Percentiles rank a stretch among this genome's conserved stretches.
Evolutionary conservation across 1,140 invertebrate genomes (phyloP).

Genomic region (Halictus rubicundus): DNA sequence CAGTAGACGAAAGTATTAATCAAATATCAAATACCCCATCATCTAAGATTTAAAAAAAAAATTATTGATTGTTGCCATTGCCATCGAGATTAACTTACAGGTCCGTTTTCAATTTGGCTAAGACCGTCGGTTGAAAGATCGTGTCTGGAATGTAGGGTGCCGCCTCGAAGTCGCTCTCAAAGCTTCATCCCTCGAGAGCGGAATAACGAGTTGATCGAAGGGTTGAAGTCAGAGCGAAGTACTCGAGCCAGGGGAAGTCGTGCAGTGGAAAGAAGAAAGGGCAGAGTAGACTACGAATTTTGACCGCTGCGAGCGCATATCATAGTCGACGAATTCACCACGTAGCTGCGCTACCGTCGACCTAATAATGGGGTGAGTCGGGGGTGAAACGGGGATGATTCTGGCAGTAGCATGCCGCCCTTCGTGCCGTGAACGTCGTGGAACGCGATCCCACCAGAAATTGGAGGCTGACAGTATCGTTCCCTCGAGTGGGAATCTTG

Average conservation of each 20-base stretch:
- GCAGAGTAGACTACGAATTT: slow-evolving; percentile 9
- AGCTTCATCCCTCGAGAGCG: too few species aligned
- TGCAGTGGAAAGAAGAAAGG: not conserved
- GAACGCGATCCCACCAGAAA: not conserved
- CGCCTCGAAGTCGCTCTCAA: too few species aligned
- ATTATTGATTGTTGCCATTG: too few species aligned
- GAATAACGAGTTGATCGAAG: not conserved
- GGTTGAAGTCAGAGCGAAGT: not conserved
- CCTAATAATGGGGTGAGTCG: slow-evolving; percentile 56
- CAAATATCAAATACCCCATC: too few species aligned
- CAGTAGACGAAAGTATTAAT: too few species aligned
- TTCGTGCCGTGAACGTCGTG: slow-evolving; percentile 58
- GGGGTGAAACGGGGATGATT: slow-evolving; percentile 57
- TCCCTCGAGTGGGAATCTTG: not conserved
- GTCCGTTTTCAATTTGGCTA: too few species aligned
- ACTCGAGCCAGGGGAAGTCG: not conserved
- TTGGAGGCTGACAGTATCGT: not conserved
- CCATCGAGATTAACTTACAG: too few species aligned
- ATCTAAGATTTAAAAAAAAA: too few species aligned
- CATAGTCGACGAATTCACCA: slow-evolving; percentile 61
- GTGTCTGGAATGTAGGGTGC: too few species aligned
- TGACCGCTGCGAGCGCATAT: slow-evolving; percentile 9
- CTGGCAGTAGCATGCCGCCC: slow-evolving; percentile 69
- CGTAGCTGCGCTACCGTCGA: slow-evolving; percentile 71
- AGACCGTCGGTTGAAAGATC: too few species aligned